phyloP scores from a whole-genome alignment of 1,140 invertebrate species.

The Nylanderia fulva region DNA sequence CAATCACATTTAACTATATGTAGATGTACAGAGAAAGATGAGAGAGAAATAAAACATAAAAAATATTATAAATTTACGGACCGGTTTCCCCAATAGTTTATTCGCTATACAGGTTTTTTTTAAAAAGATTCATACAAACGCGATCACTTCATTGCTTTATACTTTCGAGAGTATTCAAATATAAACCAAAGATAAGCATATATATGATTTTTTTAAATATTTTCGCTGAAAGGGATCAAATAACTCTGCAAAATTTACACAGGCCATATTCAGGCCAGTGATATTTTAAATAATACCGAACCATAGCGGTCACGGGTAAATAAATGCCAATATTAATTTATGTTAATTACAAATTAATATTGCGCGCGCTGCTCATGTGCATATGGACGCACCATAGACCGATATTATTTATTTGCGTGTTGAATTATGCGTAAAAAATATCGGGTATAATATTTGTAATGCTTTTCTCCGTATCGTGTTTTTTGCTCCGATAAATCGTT shows the following conservation, averaged over 20 bases:
- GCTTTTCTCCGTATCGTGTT: conserved; percentile 17
- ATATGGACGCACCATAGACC: not conserved
- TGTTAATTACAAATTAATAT: conserved; percentile 59
- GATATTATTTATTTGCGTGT: conserved; percentile 33
- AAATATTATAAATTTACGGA: not conserved
- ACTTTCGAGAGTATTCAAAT: conserved; percentile 9
- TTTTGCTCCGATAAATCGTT: not conserved
- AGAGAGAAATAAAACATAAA: too few species aligned
- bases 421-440: conserved; percentile 7
- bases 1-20: not conserved
- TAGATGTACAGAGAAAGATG: not conserved
- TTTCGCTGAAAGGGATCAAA: conserved; percentile 16
- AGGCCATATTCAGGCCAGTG: not conserved
- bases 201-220: conserved; percentile 9
- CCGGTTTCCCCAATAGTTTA: not conserved
- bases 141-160: not conserved
- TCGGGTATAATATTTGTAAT: conserved; percentile 31
- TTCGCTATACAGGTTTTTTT: not conserved
- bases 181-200: not conserved
- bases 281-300: conserved; percentile 41
- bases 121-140: not conserved
- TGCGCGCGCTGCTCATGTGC: not conserved
- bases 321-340: conserved; percentile 57
- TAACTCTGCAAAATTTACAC: conserved; percentile 26
- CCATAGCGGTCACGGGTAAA: conserved; percentile 20